Evolutionary conservation across 2,888 invertebrate species (phyloP).

Genomic region (Philonicus albiceps): DNA sequence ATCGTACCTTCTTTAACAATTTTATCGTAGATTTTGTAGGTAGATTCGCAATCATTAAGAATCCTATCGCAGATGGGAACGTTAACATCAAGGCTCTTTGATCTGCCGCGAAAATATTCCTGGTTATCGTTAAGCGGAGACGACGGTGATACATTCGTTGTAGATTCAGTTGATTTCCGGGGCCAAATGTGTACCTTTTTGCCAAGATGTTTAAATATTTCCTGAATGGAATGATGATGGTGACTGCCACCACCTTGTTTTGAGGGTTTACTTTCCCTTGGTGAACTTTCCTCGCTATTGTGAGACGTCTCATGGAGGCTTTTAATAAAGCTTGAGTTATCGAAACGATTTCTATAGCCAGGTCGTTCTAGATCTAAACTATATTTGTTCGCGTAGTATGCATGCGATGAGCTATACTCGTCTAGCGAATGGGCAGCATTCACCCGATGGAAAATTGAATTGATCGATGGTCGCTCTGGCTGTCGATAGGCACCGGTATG

Average conservation of each 20-base stretch:
- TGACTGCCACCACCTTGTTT: conserved; percentile 51
- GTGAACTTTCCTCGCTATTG: conserved; percentile 52
- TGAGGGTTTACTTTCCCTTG: conserved; percentile 49
- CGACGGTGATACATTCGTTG: conserved; percentile 53
- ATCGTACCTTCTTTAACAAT: conserved; percentile 76
- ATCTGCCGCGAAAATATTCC: conserved; percentile 77
- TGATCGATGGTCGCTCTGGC: conserved; percentile 59
- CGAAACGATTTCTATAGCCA: conserved; percentile 57
- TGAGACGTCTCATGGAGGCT: conserved; percentile 52
- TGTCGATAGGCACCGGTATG: conserved; percentile 58
- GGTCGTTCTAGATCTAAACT: conserved; percentile 42
- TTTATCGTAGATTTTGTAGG: conserved; percentile 81
- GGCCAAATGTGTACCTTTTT: conserved; percentile 79
- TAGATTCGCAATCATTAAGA: conserved; percentile 80
- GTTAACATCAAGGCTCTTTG: conserved; percentile 78
- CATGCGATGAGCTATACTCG: conserved; percentile 53
- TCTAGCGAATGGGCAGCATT: conserved; percentile 59
- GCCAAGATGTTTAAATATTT: conserved; percentile 77
- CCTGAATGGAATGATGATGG: conserved; percentile 76
- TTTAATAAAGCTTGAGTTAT: conserved; percentile 60
- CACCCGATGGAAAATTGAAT: conserved; percentile 61
- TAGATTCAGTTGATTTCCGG: conserved; percentile 66
- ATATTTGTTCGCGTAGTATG: conserved; percentile 39
- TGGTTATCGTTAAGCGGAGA: conserved; percentile 65
- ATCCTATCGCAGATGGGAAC: conserved; percentile 65